Base-by-base conservation (phyloP, 2,113 vertebrate species). In the Oncorhynchus nerka region DNA sequence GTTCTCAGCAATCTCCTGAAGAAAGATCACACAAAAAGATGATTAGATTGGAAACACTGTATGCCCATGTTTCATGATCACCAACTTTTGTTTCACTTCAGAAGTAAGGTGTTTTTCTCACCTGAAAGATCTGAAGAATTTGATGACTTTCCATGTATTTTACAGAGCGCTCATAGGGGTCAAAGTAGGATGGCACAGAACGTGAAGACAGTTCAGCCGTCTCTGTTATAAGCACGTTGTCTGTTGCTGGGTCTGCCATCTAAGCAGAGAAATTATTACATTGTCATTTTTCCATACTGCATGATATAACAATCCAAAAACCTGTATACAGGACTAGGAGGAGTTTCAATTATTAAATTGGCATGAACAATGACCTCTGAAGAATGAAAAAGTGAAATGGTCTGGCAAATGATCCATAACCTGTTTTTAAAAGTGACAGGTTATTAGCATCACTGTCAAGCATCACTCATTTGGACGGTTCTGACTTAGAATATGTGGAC, bases 61-160 rank as follows among this genome's bases (percentile, higher is more conserved):
- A 48, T 75, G 28, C 15, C 3, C 22, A 24, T 55, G 49, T 13
- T 55, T 55, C 49, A 55, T 55, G 16, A 19, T 16, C 22, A 73
- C n/a, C 13, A 67, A 24, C 28, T 26, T 66, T 15, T 48, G 11
- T 30, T 39, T 30, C 28, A 32, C 11, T 61, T 15, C 6, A 34
- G 57, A 73, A 45, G 39, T 45, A 45, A 45, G 9, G 19, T 20
- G 32, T 3, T 64, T 20, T 73, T 39, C 76, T 73, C 59, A 96
- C 95, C 94, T 96, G 93, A 85, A 96, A 95, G 83, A 96, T 91
- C 80, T 94, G 88, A 30, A 94, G 86, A 78, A 96, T 94, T 62
- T 89, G 91, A 71, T 96, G 93, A 26, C 90, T 90, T 74, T 96
- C 94, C 92, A 95, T 87, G 66, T 96, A 96, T 15, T 39, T 83